Evolutionary conservation across 2,888 invertebrate genomes (phyloP).

Genomic region (Hydrotaea diabolus): DNA sequence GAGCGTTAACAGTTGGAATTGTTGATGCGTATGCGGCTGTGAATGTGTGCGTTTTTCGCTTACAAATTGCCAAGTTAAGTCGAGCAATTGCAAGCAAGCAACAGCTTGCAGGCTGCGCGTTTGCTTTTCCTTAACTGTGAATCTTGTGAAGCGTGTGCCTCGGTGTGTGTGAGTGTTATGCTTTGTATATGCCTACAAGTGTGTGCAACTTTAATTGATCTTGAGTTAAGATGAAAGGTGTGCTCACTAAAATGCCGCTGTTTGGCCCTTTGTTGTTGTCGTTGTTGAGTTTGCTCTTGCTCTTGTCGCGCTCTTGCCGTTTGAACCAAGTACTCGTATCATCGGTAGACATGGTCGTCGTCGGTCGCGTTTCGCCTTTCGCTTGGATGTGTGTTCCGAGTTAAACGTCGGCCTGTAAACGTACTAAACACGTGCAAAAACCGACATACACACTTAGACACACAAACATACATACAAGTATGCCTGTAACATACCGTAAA

Average conservation of each 20-base stretch:
- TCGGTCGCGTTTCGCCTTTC: constrained; percentile 13
- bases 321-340: not conserved
- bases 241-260: constrained; percentile 60
- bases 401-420: not conserved
- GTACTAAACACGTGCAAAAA: constrained; percentile 11
- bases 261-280: constrained; percentile 44
- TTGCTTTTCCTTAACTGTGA: not conserved
- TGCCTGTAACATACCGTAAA: not conserved
- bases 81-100: constrained; percentile 15
- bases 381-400: constrained; percentile 15
- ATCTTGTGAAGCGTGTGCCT: not conserved
- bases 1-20: constrained; percentile 32
- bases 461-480: not conserved
- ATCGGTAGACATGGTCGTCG: not conserved
- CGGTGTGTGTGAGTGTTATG: constrained; percentile 2
- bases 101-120: not conserved
- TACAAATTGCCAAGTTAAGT: constrained; percentile 38
- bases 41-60: constrained; percentile 40
- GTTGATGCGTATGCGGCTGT: constrained; percentile 58
- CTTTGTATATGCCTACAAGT: constrained; percentile 45
- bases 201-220: constrained; percentile 67
- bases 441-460: constrained; percentile 1
- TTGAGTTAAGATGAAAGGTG: constrained; percentile 67
- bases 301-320: not conserved
- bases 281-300: constrained; percentile 40